Conservation (phyloP, 2,888 invertebrate genomes). For the Chydorus sphaericus region DNA sequence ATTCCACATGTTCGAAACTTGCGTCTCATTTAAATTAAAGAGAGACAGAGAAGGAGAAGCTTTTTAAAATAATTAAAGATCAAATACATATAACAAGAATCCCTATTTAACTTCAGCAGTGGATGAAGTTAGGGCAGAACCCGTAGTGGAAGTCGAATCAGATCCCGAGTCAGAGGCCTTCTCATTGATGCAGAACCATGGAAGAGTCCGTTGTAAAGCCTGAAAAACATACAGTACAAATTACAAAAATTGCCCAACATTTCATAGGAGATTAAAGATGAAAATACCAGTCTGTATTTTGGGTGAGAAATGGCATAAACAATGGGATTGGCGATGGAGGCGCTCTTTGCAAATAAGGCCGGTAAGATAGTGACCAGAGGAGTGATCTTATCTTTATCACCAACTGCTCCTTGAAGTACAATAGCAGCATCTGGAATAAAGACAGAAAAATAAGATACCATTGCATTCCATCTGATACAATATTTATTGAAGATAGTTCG, state of each 20-base stretch:
- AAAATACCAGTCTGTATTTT: conserved; percentile 10
- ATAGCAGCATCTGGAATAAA: conserved; percentile 22
- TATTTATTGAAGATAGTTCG: too few species aligned
- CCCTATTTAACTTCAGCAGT: too few species aligned
- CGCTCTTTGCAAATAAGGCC: conserved; percentile 33
- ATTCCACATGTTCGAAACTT: too few species aligned
- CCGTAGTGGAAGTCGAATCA: conserved; percentile 16
- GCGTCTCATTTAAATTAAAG: too few species aligned
- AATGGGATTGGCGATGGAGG: conserved; percentile 28
- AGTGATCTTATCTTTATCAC: conserved; percentile 21
- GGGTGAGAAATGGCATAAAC: conserved; percentile 22
- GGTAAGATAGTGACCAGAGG: conserved; percentile 26
- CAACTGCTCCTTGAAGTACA: conserved; percentile 23
- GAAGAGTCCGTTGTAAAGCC: conserved; percentile 10
- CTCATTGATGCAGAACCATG: conserved; percentile 16
- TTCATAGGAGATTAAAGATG: background rate
- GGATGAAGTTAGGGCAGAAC: conserved; percentile 15
- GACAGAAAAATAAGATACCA: too few species aligned
- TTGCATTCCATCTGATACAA: too few species aligned
- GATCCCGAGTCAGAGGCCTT: conserved; percentile 1
- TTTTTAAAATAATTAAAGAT: too few species aligned
- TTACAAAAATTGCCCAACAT: background rate
- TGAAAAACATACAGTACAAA: background rate
- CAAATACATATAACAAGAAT: too few species aligned
- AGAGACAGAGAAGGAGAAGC: too few species aligned